Evolutionary conservation across 2,113 vertebrate genomes (phyloP).

Genomic region (Castor canadensis): DNA sequence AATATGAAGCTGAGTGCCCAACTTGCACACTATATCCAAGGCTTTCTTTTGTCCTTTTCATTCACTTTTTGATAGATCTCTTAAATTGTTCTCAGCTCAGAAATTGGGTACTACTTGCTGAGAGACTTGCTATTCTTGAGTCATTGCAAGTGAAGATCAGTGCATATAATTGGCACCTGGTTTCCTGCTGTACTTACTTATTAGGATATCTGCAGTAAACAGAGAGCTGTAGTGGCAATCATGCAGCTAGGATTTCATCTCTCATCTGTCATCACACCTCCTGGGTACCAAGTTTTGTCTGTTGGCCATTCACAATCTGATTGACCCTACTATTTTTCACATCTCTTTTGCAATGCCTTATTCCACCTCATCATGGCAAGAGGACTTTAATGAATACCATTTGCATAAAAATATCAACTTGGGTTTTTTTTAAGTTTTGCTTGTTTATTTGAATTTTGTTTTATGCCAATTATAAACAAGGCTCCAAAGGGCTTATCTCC

Average conservation of each 20-base stretch:
- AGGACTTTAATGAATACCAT: background rate
- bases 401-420: background rate
- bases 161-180: rapidly evolving
- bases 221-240: background rate
- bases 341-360: background rate
- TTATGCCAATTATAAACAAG: background rate
- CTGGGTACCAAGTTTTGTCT: background rate
- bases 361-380: background rate
- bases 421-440: background rate
- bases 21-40: background rate
- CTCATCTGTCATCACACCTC: background rate
- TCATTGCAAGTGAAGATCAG: background rate
- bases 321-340: background rate
- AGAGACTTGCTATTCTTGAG: background rate
- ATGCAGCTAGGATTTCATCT: background rate
- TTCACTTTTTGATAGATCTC: background rate
- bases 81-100: background rate
- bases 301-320: background rate
- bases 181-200: background rate
- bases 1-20: background rate
- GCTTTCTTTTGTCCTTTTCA: background rate
- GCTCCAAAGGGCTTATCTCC: background rate
- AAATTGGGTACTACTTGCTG: background rate
- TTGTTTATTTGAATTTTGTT: background rate
- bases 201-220: background rate